Evolutionary conservation across 2,888 invertebrate species (phyloP), one percentile per base, ranked within the genome.

Genomic region (Drosophila flavopinicola): DNA sequence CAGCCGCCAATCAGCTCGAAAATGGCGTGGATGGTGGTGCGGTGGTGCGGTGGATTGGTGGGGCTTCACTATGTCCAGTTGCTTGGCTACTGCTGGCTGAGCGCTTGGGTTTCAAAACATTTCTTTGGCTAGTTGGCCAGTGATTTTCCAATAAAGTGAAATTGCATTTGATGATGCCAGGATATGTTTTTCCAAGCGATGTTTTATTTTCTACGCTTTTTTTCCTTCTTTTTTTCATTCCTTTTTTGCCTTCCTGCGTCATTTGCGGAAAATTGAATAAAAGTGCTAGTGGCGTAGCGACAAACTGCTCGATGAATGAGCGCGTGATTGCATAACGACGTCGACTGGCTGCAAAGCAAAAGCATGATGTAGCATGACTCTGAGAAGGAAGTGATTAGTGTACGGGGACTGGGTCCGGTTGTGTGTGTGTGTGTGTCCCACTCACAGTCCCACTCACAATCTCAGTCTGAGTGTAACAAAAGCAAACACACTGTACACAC

Each of bases 131-230:
- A 85, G 86, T 59, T 85, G 82, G 59, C 68, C 82, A 78, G 78
- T 78, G 85, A 80, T 87, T 83, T 85, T 82, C 78, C 87, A 83
- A 83, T 85, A 87, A 85, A 84, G 39, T 76, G 66, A 82, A 84
- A 84, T 87, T 84, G 87, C 83, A 87, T 87, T 87, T 76, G 67
- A 82, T 85, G 84, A 83, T 80, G 86, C 63, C 77, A 68, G 80
- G 80, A 77, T 84, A 66, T 71, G 79, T 82, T 54, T 65, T 57
- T 45, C 33, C 17, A 20, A n/a, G 6, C 60, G 54, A 54, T 72
- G 24, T 47, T 54, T 66, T 20, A 20, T n/a, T n/a, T n/a, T n/a
- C n/a, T n/a, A n/a, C n/a, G 20, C 4, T 59, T 60, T 56, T 41
- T 25, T 27, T 13, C 7, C 11, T 44, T 39, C 37, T 20, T 51